Evolutionary conservation across 2,888 invertebrate genomes (phyloP).

Genomic region (Agrochola macilenta): DNA sequence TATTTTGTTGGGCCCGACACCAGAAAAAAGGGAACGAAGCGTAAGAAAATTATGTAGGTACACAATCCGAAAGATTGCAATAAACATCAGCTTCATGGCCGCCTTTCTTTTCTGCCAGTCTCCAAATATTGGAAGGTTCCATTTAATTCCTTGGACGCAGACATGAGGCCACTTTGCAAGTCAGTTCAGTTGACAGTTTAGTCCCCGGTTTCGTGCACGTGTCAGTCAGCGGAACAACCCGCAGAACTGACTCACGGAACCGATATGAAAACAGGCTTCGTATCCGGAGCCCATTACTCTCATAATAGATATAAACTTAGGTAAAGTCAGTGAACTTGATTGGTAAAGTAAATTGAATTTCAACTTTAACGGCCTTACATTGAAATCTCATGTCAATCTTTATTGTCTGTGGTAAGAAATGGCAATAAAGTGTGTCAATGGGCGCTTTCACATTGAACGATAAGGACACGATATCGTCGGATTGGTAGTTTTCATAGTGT

Average conservation of each 20-base stretch:
- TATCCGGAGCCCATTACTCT: not conserved
- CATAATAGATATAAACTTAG: not conserved
- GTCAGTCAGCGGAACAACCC: not conserved
- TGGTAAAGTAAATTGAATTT: not conserved
- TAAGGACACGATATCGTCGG: too few relatives aligned
- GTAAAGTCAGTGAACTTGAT: not conserved
- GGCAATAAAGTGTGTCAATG: conserved; percentile 74
- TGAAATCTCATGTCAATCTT: not conserved
- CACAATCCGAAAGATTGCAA: not conserved
- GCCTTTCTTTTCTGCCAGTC: not conserved
- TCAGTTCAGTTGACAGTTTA: not conserved
- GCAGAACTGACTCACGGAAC: too few relatives aligned
- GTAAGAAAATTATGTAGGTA: not conserved
- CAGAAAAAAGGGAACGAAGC: not conserved
- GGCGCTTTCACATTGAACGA: too few relatives aligned
- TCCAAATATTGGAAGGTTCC: not conserved
- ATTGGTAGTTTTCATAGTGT: too few relatives aligned
- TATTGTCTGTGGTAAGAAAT: not conserved
- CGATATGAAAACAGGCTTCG: not conserved
- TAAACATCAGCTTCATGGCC: not conserved
- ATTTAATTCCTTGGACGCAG: not conserved
- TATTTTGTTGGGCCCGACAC: not conserved
- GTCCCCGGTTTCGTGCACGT: not conserved
- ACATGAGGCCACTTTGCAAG: not conserved
- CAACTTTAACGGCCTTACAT: not conserved